These are phyloP conservation scores for Cyphomyrus discorhynchus DNA, from an alignment of 2,113 vertebrate genomes.

Conservation along the genomic window DNA sequence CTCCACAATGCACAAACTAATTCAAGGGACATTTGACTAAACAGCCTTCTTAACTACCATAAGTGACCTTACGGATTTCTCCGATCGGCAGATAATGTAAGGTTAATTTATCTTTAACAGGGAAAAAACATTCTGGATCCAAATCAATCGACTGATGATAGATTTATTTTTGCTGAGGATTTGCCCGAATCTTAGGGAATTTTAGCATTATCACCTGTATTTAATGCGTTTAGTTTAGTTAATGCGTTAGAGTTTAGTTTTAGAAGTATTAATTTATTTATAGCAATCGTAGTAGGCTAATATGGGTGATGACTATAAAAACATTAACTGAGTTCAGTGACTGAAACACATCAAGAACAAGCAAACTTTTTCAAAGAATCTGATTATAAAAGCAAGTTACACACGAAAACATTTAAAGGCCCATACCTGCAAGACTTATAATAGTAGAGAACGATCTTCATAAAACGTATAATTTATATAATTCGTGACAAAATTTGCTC, in stretches of 20 bases:
- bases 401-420: neutral
- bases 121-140: neutral
- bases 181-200: neutral
- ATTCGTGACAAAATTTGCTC: neutral
- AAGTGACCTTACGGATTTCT: neutral
- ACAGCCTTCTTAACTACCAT: neutral
- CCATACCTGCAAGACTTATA: neutral
- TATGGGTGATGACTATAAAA: neutral
- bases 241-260: neutral
- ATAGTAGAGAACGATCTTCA: neutral
- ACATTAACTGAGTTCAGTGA: neutral
- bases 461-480: neutral
- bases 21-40: conserved; percentile 15
- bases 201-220: neutral
- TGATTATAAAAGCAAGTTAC: neutral
- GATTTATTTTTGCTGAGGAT: neutral
- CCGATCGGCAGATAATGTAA: neutral
- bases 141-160: neutral
- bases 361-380: neutral
- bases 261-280: neutral
- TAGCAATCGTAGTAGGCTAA: neutral
- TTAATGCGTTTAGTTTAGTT: neutral
- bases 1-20: conserved; percentile 15
- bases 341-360: neutral
- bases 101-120: neutral